phyloP scores from a whole-genome alignment of 2,113 vertebrate genomes.

The Aspidoscelis tigris region DNA sequence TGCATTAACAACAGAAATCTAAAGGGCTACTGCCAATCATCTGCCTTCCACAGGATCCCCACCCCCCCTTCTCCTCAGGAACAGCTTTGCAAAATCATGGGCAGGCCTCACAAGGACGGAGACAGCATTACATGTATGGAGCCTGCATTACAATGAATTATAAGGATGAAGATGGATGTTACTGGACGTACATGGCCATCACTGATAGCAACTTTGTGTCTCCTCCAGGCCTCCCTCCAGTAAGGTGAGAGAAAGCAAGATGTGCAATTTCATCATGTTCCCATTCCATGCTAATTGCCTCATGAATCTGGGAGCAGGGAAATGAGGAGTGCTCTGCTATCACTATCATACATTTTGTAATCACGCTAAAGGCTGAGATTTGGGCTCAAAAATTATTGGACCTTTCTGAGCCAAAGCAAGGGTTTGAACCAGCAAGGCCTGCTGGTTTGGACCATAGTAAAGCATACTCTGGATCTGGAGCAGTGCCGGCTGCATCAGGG shows the following conservation, averaged over 20 bases:
- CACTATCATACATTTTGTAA: neutral
- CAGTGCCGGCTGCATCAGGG: too few species aligned
- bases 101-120: conserved; percentile 15
- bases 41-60: conserved; percentile 40
- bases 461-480: too few species aligned
- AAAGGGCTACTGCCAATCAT: conserved; percentile 72
- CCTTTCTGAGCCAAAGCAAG: too few species aligned
- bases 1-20: conserved; percentile 79
- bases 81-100: conserved; percentile 37
- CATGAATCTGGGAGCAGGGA: neutral
- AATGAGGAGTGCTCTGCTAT: neutral
- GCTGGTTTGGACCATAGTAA: too few species aligned
- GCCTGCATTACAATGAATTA: neutral
- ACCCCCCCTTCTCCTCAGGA: conserved; percentile 28
- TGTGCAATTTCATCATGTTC: too few species aligned
- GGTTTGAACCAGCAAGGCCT: too few species aligned
- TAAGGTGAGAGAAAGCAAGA: neutral
- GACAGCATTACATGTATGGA: neutral
- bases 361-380: neutral
- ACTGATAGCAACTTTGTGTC: neutral
- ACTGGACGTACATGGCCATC: neutral
- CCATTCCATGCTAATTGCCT: neutral
- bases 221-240: too few species aligned
- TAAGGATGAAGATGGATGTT: neutral
- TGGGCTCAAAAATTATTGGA: neutral